phyloP scores from a whole-genome alignment of 2,888 invertebrate genomes.

The Achlya flavicornis region DNA sequence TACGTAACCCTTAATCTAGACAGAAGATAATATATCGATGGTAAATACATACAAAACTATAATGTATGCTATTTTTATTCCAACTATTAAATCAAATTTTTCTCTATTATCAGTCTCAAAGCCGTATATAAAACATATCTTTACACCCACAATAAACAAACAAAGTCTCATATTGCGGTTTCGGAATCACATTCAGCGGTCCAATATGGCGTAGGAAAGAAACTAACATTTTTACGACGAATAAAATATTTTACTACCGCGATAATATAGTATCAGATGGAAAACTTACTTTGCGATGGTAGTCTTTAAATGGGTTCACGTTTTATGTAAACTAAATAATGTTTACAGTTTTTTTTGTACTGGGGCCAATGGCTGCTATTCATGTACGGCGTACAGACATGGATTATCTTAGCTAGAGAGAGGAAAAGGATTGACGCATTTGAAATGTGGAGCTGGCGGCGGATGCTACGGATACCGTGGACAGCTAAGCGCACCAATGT shows the following conservation, averaged over 20 bases:
- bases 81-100: background rate
- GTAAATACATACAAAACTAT: too few species aligned
- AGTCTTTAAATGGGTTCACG: background rate
- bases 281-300: background rate
- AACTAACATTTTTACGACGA: constrained; percentile 49
- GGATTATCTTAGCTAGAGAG: too few species aligned
- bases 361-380: too few species aligned
- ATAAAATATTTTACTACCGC: constrained; percentile 53
- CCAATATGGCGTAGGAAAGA: constrained; percentile 32
- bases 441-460: too few species aligned
- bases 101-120: background rate
- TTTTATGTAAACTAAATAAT: background rate
- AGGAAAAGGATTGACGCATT: too few species aligned
- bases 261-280: constrained; percentile 44
- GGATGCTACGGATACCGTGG: too few species aligned
- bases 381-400: too few species aligned
- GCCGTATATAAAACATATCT: constrained; percentile 3
- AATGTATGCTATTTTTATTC: too few species aligned
- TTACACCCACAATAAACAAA: constrained; percentile 13
- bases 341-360: background rate
- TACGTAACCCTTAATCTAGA: too few species aligned
- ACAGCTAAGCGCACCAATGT: too few species aligned
- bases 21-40: too few species aligned
- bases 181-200: constrained; percentile 19
- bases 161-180: constrained; percentile 12